Base-by-base conservation (phyloP, 2,113 vertebrate species). In the Halichoeres trimaculatus region DNA sequence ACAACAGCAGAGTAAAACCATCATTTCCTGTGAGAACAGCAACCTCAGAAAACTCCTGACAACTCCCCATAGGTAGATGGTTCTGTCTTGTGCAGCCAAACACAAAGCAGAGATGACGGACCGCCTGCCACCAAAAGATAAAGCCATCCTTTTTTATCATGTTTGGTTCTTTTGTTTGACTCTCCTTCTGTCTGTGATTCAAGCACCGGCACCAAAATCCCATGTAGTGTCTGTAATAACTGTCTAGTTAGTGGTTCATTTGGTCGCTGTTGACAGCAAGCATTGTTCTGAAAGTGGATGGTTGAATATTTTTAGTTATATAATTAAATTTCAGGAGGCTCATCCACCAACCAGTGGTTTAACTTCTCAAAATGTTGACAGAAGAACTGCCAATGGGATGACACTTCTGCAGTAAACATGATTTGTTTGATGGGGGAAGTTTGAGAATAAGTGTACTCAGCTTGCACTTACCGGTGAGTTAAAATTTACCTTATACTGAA, bases 281-380 rank as follows among this genome's bases (percentile, higher is more conserved):
- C 71, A 83, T 83, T 85, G 82, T 87, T 76, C 66, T 74, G 24
- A 63, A 78, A 78, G 55, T 50, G 53, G 22, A 59, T 22, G 51
- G 36, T 63, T 48, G 56, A 22, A 56, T 84, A 65, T 61, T 70
- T 72, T 66, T 74, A 80, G 83, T 85, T 60, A 51, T 73, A 62
- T 67, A 57, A 81, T 83, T 81, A 66, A 4, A 58, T 61, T 47
- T 83, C 16, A 38, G 45, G 45, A 19, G 17, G 7, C 35, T 67
- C 48, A 41, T 64, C 50, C 52, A 35, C 17, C 9, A 22, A 35
- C n/a, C 10, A 19, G 40, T 34, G 36, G 47, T 59, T 23, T 50
- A 69, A 83, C 35, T 20, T 30, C 17, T 58, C 6, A 52, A 63
- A 51, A 26, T 70, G 58, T 63, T 20, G n/a, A 57, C 45, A 34